A percentile compares a stretch with the other conserved stretches of the same genome.
These are phyloP conservation scores for Drosophila dives DNA, from an alignment of 2,888 invertebrate species.

Conservation along the genomic window DNA sequence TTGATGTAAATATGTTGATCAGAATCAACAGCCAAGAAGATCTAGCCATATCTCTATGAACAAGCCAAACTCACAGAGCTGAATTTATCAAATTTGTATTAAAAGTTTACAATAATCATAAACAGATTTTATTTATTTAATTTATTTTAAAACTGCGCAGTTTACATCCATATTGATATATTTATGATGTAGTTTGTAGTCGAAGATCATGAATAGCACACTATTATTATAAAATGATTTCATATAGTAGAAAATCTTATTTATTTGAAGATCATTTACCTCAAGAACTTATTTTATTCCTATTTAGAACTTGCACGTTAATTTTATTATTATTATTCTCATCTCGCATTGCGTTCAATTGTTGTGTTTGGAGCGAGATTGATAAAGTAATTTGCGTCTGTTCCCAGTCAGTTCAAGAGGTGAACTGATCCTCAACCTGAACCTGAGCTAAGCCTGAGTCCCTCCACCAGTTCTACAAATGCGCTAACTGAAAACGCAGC, in stretches of 20 bases:
- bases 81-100: neutral
- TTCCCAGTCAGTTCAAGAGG: conserved; percentile 64
- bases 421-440: conserved; percentile 50
- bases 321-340: neutral
- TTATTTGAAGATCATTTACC: neutral
- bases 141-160: neutral
- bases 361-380: neutral
- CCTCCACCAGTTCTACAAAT: conserved; percentile 42
- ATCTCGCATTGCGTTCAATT: neutral
- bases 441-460: neutral
- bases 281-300: neutral
- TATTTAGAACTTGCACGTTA: neutral
- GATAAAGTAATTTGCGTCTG: conserved; percentile 49
- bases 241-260: neutral
- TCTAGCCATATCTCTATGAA: neutral
- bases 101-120: neutral
- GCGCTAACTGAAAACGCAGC: conserved; percentile 63
- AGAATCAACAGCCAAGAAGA: neutral
- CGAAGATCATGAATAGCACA: neutral
- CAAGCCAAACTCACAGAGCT: neutral
- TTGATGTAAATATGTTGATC: neutral
- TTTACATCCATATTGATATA: too few species aligned
- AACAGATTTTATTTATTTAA: too few species aligned
- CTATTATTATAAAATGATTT: neutral
- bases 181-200: too few species aligned